Evolutionary conservation across 2,888 invertebrate species (phyloP), one percentile per base, ranked within the genome.

Genomic region (Acleris holmiana): DNA sequence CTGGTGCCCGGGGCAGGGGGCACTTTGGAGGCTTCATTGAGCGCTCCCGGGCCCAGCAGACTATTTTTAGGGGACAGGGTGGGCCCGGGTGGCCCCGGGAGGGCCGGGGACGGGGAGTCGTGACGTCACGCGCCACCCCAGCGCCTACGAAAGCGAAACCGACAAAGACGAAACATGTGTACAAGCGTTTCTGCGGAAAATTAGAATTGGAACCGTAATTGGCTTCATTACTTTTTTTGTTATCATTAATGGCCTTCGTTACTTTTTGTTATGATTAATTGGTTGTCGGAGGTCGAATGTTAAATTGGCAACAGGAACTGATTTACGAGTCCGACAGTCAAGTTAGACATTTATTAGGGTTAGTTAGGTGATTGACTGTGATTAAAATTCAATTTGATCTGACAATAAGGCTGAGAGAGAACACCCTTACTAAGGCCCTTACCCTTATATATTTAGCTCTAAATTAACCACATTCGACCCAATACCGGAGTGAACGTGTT

Each of bases 61-160:
- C 91, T 91, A 91, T 91, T 91, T 90, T 86, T 90, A 89, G 89
- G 86, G 85, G 78, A 66, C 74, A 69, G 69, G 71, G 82, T 83
- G 84, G 73, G 51, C 44, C 48, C 41, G 69, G 71, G 82, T 83
- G 84, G 73, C 57, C 48, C 44, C 48, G 29, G 18, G 77, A 17
- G 44, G 75, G 35, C 13, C 72, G 74, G 72, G 72, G 70, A 67
- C 71, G 67, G 72, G 75, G 72, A 72, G 70, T 66, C 71, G 68
- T 77, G 84, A 88, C 89, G 88, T 83, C 82, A 83, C 80, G 65
- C 68, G 76, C 72, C 71, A 71, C 74, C 71, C 73, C 67, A 69
- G 71, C 73, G 35, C 79, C 74, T 72, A 76, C 71, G 76, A 77
- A 72, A 70, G 69, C 79, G 74, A 78, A 84, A 83, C 13, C 35